Evolutionary conservation across 2,113 vertebrate genomes (phyloP), one percentile per base, ranked within the genome.

Genomic region (Tragelaphus strepsiceros): DNA sequence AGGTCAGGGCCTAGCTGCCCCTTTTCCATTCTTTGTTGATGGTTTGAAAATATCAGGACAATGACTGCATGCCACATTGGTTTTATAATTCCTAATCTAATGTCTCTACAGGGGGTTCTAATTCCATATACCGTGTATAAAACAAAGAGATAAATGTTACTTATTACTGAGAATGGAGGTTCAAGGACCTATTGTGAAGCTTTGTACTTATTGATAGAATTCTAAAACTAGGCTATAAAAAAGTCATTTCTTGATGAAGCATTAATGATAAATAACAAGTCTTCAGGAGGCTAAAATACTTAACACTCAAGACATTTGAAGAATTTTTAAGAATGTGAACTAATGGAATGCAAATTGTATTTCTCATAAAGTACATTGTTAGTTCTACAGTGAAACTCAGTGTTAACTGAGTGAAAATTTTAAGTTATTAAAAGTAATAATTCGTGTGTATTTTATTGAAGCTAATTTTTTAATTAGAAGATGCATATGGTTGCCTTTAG

Each of bases 71-170:
- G 98, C 92, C 95, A 98, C 97, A 98, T 97, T 97, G 96, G 93
- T 98, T 98, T 98, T 98, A 98, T 97, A 98, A 98, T 98, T 96
- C 96, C 93, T 98, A 98, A 99, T 98, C 96, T 98, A 98, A 84
- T 96, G 91, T 97, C 96, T 98, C 98, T 94, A 96, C 21, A 86
- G 96, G 97, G 74, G 32, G 81, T 92, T 96, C 35, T 98, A 98
- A 98, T 98, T 98, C 98, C 96, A 90, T 91, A 88, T 84, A 98
- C 97, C 22, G 43, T 80, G 16, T 74, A 97, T 98, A 98, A 98
- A 98, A 98, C 97, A 98, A 98, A 98, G 96, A 97, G 98, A 98
- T 97, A 98, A 97, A 98, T 98, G 87, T 85, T 98, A 98, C 54
- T 98, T 98, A 96, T 96, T 96, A 97, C 97, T 96, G 95, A 97